Evolutionary conservation across 2,797 vertebrate genomes (phyloP).

Genomic region (Macropus fuliginosus): DNA sequence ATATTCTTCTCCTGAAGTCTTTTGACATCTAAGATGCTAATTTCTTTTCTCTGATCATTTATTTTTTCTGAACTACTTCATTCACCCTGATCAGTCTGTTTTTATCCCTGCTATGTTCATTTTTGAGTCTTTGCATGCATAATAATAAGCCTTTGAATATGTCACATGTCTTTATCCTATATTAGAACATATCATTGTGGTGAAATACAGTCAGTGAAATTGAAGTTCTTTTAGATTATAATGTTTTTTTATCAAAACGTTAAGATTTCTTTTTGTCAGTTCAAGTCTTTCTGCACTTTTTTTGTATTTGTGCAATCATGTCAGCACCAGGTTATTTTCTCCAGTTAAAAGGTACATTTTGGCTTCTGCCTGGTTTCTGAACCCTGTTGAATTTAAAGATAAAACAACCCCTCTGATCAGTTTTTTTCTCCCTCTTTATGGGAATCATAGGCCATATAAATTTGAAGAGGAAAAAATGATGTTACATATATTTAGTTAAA

Average conservation of each 20-base stretch:
- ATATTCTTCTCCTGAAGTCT: slow-evolving; percentile 51
- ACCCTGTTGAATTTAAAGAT: neutral
- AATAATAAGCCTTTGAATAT: slow-evolving; percentile 69
- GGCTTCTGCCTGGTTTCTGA: neutral
- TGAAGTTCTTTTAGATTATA: slow-evolving; percentile 47
- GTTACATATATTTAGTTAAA: neutral
- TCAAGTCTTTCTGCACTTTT: slow-evolving; percentile 16
- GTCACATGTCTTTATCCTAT: neutral
- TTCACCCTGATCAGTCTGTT: neutral
- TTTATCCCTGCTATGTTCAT: slow-evolving; percentile 54
- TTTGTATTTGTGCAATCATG: neutral
- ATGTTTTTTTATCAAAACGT: slow-evolving; percentile 56
- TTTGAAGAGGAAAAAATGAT: neutral
- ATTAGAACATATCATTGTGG: slow-evolving; percentile 31
- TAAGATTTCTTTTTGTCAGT: slow-evolving; percentile 37
- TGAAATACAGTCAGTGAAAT: slow-evolving; percentile 59
- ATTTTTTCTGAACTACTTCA: slow-evolving; percentile 52
- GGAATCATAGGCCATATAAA: neutral
- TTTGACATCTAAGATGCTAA: slow-evolving; percentile 56
- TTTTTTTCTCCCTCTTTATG: neutral
- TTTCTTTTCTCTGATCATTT: slow-evolving; percentile 62
- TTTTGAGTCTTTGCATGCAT: slow-evolving; percentile 57
- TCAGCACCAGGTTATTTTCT: neutral
- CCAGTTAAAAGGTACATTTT: neutral
- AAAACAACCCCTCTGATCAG: neutral